Conservation (phyloP, 2,888 invertebrate species). For the Erynnis tages region DNA sequence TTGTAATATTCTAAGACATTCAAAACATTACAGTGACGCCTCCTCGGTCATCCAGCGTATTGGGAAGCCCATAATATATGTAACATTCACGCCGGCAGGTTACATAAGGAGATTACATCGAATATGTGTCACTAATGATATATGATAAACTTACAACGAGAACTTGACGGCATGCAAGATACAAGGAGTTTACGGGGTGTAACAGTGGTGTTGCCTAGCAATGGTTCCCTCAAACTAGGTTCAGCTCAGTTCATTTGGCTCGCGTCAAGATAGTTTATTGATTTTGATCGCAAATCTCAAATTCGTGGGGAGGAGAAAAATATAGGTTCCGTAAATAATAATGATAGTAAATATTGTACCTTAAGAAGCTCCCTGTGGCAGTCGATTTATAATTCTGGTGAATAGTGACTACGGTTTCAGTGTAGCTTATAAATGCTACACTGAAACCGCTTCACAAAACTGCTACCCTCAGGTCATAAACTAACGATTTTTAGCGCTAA, state of each 20-base stretch:
- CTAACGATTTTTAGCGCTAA: too few species aligned
- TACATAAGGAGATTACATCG: slow-evolving; percentile 57
- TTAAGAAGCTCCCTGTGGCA: too few species aligned
- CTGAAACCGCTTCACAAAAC: too few species aligned
- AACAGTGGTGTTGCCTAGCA: slow-evolving; percentile 13
- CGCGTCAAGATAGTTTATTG: slow-evolving; percentile 18
- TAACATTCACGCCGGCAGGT: slow-evolving; percentile 31
- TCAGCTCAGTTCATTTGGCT: slow-evolving; percentile 8
- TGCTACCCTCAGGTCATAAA: too few species aligned
- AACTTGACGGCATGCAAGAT: slow-evolving; percentile 21
- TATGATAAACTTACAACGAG: slow-evolving; percentile 57
- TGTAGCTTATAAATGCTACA: too few species aligned
- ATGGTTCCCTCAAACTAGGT: slow-evolving; percentile 18
- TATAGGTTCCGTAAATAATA: too few species aligned
- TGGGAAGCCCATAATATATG: slow-evolving; percentile 52
- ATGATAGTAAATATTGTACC: too few species aligned
- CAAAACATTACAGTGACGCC: neutral
- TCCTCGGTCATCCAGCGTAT: slow-evolving; percentile 14
- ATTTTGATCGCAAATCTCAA: slow-evolving; percentile 21
- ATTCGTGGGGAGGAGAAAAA: too few species aligned
- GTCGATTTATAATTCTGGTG: too few species aligned
- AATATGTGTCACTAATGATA: slow-evolving; percentile 42
- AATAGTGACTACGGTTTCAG: too few species aligned
- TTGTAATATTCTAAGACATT: slow-evolving; percentile 1
- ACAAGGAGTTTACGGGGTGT: neutral